Evolutionary conservation across 2,797 vertebrate species (phyloP).

Genomic region (Sebastes minor): DNA sequence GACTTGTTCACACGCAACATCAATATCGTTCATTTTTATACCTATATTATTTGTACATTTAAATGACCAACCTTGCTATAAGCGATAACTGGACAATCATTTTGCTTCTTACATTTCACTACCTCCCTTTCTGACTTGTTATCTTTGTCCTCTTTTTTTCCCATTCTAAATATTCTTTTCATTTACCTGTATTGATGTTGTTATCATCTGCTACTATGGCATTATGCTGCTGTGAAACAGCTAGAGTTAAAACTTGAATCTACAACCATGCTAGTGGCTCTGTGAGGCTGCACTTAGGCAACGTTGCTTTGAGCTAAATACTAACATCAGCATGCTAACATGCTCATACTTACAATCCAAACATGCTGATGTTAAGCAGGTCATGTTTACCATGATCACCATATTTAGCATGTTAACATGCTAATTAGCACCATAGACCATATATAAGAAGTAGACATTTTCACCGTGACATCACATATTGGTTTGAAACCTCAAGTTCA

Average conservation of each 20-base stretch:
- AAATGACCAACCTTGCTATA: slow-evolving; percentile 8
- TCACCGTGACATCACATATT: too few species aligned
- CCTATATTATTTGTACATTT: slow-evolving; percentile 17
- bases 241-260: neutral
- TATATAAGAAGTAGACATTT: too few species aligned
- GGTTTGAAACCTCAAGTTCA: too few species aligned
- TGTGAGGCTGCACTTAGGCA: neutral
- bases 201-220: neutral
- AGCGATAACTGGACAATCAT: neutral
- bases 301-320: neutral
- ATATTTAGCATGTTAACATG: neutral
- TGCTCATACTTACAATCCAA: neutral
- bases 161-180: neutral
- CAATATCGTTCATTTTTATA: slow-evolving; percentile 12
- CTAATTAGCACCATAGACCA: too few species aligned
- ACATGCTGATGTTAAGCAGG: neutral
- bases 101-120: neutral
- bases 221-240: slow-evolving; percentile 1
- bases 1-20: neutral
- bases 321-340: neutral
- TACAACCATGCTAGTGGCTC: neutral
- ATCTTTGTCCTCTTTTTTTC: neutral
- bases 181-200: neutral
- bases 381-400: neutral
- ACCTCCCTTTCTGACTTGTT: neutral